phyloP scores from a whole-genome alignment of 2,113 vertebrate species.

The Sakesphorus luctuosus region DNA sequence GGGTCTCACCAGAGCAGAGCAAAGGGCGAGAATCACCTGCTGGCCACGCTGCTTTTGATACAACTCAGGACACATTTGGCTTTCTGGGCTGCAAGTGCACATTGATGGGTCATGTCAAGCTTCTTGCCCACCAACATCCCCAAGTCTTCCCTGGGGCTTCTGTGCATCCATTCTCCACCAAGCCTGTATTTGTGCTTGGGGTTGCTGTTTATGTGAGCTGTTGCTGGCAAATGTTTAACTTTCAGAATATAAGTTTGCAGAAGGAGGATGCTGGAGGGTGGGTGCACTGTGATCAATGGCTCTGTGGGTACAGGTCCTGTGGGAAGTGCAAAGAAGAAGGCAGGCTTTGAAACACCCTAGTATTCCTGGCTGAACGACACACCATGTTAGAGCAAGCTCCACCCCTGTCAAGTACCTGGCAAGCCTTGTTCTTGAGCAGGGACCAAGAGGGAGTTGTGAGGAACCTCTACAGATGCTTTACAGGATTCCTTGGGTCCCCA shows the following conservation, averaged over 20 bases:
- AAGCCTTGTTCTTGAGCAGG: not conserved
- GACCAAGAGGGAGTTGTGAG: not conserved
- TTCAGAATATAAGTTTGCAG: not conserved
- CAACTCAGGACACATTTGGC: not conserved
- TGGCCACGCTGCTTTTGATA: not conserved
- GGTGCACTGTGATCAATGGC: not conserved
- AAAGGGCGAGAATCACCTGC: not conserved
- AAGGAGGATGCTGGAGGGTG: not conserved
- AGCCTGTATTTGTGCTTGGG: not conserved
- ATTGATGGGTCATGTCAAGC: not conserved
- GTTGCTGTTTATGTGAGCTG: not conserved
- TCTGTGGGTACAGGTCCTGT: not conserved
- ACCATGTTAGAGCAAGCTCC: not conserved
- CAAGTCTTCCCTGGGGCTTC: not conserved
- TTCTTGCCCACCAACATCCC: fast-evolving
- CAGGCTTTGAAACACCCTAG: fast-evolving
- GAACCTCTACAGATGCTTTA: not conserved
- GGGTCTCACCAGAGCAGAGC: not conserved
- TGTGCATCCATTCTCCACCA: not conserved
- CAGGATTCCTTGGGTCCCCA: not conserved
- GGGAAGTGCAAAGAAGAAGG: not conserved
- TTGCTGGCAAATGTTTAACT: not conserved
- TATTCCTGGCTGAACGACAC: not conserved
- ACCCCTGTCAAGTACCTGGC: not conserved
- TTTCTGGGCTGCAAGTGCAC: not conserved